phyloP scores from a whole-genome alignment of 1,140 invertebrate genomes.

The Diuraphis noxia region DNA sequence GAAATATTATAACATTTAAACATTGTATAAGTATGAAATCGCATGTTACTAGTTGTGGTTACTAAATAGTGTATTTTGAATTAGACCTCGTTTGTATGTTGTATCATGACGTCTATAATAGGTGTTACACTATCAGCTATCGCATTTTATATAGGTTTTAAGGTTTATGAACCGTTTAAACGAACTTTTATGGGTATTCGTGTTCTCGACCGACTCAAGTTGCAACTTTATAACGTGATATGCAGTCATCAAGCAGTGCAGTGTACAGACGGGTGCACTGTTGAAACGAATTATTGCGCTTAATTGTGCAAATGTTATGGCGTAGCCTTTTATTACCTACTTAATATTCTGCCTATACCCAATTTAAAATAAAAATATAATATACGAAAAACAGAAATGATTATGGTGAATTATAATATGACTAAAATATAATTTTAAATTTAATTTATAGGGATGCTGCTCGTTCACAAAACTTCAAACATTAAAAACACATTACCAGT shows the following conservation, averaged over 20 bases:
- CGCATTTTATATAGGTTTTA: neutral
- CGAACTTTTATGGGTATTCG: neutral
- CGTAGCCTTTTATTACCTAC: neutral
- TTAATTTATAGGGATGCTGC: neutral
- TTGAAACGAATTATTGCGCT: neutral
- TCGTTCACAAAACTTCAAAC: neutral
- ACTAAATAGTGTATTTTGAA: neutral
- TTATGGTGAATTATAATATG: neutral
- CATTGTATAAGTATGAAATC: no score
- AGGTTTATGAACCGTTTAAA: neutral
- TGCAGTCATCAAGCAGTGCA: neutral
- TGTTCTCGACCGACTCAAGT: neutral
- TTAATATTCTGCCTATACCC: neutral
- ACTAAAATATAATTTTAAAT: neutral
- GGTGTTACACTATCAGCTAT: neutral
- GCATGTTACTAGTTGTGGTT: no score
- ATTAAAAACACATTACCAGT: neutral
- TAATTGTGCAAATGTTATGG: neutral
- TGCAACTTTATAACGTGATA: neutral
- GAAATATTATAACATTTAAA: no score
- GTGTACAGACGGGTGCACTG: neutral
- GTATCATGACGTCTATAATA: neutral
- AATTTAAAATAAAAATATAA: neutral
- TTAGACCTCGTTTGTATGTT: neutral
- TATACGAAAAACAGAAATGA: neutral